Conservation (phyloP, 2,888 invertebrate species). For the Cyrtodaria siliqua region DNA sequence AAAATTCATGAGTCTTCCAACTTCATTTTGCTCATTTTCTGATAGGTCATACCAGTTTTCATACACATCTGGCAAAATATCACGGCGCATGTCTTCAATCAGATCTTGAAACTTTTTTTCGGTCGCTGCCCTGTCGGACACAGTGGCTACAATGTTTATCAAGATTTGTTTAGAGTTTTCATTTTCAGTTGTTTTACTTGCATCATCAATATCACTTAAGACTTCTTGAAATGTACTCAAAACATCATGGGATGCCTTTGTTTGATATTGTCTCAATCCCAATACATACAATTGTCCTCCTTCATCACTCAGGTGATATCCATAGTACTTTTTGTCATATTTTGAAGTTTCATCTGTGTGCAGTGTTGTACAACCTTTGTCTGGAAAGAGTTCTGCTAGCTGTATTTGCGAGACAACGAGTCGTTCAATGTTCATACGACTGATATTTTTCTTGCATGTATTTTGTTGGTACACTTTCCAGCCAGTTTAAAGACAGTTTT, state of each 20-base stretch:
- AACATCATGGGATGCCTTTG: slow-evolving; percentile 27
- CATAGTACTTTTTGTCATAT: slow-evolving; percentile 37
- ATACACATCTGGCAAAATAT: background rate
- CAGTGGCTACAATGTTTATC: slow-evolving; percentile 39
- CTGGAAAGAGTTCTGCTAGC: slow-evolving; percentile 22
- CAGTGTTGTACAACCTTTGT: slow-evolving; percentile 18
- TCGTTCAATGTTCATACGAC: slow-evolving; percentile 39
- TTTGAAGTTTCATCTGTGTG: slow-evolving; percentile 49
- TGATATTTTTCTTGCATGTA: slow-evolving; percentile 34
- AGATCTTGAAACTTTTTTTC: slow-evolving; percentile 12
- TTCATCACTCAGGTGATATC: slow-evolving; percentile 38
- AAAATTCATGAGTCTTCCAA: background rate
- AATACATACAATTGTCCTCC: slow-evolving; percentile 35
- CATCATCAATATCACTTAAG: slow-evolving; percentile 28
- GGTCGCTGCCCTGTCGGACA: slow-evolving; percentile 39
- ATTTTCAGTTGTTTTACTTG: background rate
- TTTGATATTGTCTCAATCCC: slow-evolving; percentile 29
- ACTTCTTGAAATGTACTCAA: slow-evolving; percentile 29
- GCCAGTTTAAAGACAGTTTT: too few species aligned
- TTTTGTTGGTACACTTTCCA: slow-evolving; percentile 1
- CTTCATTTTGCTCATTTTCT: background rate
- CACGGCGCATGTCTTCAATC: background rate
- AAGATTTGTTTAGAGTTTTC: slow-evolving; percentile 7
- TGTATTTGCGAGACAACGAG: slow-evolving; percentile 41
- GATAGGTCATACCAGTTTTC: background rate